phyloP scores from a whole-genome alignment of 2,888 invertebrate genomes.

The Leucophora obtusa region DNA sequence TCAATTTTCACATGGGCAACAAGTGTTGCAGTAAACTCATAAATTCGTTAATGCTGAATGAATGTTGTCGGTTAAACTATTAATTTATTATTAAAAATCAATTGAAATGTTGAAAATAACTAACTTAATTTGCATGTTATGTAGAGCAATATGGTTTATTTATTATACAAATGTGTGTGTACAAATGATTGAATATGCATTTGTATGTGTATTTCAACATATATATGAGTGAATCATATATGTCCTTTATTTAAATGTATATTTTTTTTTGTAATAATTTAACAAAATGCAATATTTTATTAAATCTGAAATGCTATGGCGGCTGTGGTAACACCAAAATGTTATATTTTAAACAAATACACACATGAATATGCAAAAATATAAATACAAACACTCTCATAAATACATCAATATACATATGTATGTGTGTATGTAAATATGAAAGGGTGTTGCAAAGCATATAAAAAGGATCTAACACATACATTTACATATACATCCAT shows the following conservation, averaged over 20 bases:
- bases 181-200: not conserved
- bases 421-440: not conserved
- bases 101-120: constrained; percentile 51
- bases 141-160: constrained; percentile 22
- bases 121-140: constrained; percentile 41
- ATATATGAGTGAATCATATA: not conserved
- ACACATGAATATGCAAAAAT: not conserved
- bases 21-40: no score
- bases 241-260: constrained; percentile 26
- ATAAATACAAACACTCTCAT: not conserved
- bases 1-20: no score
- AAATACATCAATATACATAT: not conserved
- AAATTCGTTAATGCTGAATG: not conserved
- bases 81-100: constrained; percentile 55
- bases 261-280: constrained; percentile 35
- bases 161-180: not conserved
- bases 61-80: not conserved
- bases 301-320: constrained; percentile 46
- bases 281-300: constrained; percentile 51
- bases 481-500: not conserved
- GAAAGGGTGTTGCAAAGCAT: not conserved
- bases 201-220: not conserved
- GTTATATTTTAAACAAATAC: constrained; percentile 26
- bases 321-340: constrained; percentile 52
- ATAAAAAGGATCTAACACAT: not conserved